Conservation (phyloP, 1,140 invertebrate genomes). For the Drosophila guanche region DNA sequence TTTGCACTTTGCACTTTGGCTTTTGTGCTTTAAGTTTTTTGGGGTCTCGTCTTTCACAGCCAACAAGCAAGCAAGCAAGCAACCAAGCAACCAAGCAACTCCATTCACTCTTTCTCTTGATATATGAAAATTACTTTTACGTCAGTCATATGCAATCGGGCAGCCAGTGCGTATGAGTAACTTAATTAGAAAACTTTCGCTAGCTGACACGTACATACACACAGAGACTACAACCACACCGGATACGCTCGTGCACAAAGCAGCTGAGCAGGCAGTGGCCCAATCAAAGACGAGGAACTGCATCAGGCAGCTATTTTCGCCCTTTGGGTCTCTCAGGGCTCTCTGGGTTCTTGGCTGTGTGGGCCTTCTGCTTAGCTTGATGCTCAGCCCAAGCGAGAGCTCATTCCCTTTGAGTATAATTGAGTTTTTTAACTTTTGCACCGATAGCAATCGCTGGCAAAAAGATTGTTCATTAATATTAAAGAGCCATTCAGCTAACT, state of each 20-base stretch:
- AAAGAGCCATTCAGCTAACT: too few species aligned
- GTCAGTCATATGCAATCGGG: constrained; percentile 76
- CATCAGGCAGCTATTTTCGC: constrained; percentile 26
- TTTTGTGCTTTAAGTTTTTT: constrained; percentile 61
- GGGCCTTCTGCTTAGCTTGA: constrained; percentile 26
- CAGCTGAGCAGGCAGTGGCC: neutral
- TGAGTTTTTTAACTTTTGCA: constrained; percentile 29
- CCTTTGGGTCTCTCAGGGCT: too few species aligned
- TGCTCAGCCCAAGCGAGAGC: neutral
- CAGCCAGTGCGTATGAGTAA: constrained; percentile 78
- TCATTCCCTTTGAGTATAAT: constrained; percentile 25
- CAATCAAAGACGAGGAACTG: constrained; percentile 8
- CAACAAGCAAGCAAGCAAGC: constrained; percentile 29
- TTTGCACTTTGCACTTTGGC: constrained; percentile 59
- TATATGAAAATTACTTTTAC: constrained; percentile 77
- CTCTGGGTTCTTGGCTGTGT: constrained; percentile 26
- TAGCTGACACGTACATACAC: constrained; percentile 37
- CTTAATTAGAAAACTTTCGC: constrained; percentile 81
- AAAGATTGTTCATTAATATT: neutral
- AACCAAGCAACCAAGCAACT: constrained; percentile 13
- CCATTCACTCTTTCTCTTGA: neutral
- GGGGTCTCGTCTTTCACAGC: constrained; percentile 52
- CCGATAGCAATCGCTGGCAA: constrained; percentile 20
- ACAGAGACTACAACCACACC: constrained; percentile 16
- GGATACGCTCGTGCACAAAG: constrained; percentile 34